Evolutionary conservation across 2,113 vertebrate species (phyloP).

Genomic region (Fulica atra): DNA sequence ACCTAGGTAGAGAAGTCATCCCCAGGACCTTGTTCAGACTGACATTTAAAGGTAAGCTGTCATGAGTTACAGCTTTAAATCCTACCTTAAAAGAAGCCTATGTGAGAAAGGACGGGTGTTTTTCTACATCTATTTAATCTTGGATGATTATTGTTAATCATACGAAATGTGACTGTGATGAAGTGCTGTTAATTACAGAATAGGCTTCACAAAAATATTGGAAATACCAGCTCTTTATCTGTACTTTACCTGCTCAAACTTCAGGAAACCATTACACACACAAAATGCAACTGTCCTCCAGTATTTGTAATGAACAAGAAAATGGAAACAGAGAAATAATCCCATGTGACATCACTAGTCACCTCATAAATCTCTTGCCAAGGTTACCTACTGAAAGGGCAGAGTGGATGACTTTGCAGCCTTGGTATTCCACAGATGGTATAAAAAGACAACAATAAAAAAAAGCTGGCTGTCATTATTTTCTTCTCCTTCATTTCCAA

Average conservation of each 20-base stretch:
- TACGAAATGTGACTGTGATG: background rate
- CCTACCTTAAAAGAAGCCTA: background rate
- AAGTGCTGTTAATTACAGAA: background rate
- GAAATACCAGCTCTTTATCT: background rate
- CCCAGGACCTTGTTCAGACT: background rate
- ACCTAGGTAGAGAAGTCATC: background rate
- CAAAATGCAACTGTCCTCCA: background rate
- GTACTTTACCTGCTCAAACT: background rate
- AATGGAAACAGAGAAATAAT: background rate
- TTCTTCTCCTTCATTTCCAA: background rate
- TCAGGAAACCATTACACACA: background rate
- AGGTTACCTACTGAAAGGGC: background rate
- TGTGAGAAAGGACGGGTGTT: background rate
- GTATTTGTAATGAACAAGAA: background rate
- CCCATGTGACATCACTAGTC: background rate
- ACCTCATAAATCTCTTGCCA: background rate
- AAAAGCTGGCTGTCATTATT: background rate
- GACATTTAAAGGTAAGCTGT: constrained; percentile 27
- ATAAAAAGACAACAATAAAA: background rate
- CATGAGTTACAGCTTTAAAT: background rate
- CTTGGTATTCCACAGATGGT: background rate
- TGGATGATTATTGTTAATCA: background rate
- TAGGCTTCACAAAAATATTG: background rate
- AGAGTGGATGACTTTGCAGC: background rate
- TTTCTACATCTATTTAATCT: background rate